Evolutionary conservation across 2,113 vertebrate genomes (phyloP).

Genomic region (Agapornis roseicollis): DNA sequence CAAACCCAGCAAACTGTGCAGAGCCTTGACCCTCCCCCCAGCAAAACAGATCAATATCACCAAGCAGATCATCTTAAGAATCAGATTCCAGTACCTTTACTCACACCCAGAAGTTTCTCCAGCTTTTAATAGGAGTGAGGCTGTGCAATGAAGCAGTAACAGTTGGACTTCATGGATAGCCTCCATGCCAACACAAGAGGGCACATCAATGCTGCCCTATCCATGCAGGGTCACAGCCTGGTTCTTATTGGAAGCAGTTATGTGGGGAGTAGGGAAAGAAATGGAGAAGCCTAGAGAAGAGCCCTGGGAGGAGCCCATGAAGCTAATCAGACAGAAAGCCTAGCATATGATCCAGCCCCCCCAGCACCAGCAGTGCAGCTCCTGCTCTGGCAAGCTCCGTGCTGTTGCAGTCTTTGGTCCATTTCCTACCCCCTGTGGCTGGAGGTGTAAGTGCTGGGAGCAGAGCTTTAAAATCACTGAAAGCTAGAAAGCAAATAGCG

Average conservation of each 20-base stretch:
- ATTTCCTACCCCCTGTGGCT: not conserved
- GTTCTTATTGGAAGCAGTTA: not conserved
- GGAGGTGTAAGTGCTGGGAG: not conserved
- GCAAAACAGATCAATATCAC: not conserved
- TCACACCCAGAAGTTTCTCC: not conserved
- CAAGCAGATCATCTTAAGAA: not conserved
- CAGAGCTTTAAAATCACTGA: not conserved
- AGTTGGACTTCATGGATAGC: not conserved
- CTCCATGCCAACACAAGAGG: not conserved
- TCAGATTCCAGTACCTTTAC: not conserved
- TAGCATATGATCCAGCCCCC: not conserved
- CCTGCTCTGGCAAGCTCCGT: not conserved
- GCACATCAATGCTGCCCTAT: not conserved
- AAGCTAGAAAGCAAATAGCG: slow-evolving; percentile 11
- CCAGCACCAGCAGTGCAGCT: not conserved
- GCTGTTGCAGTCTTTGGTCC: not conserved
- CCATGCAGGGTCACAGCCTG: not conserved
- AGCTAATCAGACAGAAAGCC: not conserved
- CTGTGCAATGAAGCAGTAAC: not conserved
- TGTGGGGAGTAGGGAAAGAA: not conserved
- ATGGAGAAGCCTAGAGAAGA: not conserved
- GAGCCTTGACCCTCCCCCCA: not conserved
- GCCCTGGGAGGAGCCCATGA: not conserved
- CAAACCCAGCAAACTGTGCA: not conserved
- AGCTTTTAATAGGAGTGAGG: not conserved